Evolutionary conservation across 2,888 invertebrate species (phyloP).

Genomic region (Anodontia alba): DNA sequence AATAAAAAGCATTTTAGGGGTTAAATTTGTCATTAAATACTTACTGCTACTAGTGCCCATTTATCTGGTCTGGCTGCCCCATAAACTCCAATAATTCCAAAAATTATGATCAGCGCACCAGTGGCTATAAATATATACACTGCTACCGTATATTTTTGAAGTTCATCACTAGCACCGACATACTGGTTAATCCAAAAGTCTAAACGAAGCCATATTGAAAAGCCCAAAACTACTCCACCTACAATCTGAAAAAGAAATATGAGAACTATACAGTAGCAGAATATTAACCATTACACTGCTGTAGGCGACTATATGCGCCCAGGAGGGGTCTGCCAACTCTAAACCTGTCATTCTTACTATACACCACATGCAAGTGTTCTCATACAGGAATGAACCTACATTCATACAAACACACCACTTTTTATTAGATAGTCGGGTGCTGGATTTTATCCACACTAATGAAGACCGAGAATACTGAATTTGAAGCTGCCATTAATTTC

Average conservation of each 20-base stretch:
- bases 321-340: no score
- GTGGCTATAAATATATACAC: conserved; percentile 75
- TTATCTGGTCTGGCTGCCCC: conserved; percentile 73
- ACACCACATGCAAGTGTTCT: no score
- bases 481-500: no score
- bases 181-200: conserved; percentile 79
- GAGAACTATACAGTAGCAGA: no score
- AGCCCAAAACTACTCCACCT: conserved; percentile 75
- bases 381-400: background rate
- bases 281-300: background rate
- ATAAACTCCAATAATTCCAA: conserved; percentile 74
- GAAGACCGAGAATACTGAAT: no score
- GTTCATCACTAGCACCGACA: conserved; percentile 67
- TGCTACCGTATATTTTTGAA: conserved; percentile 70
- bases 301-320: no score
- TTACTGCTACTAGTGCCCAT: conserved; percentile 73
- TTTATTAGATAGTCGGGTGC: no score
- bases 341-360: no score
- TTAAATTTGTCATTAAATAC: no score
- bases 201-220: conserved; percentile 76
- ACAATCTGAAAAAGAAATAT: conserved; percentile 71
- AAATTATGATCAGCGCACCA: conserved; percentile 68
- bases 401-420: background rate
- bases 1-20: no score
- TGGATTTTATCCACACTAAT: no score